Conservation (phyloP, 2,888 invertebrate species). For the Metacarcinus magister region DNA sequence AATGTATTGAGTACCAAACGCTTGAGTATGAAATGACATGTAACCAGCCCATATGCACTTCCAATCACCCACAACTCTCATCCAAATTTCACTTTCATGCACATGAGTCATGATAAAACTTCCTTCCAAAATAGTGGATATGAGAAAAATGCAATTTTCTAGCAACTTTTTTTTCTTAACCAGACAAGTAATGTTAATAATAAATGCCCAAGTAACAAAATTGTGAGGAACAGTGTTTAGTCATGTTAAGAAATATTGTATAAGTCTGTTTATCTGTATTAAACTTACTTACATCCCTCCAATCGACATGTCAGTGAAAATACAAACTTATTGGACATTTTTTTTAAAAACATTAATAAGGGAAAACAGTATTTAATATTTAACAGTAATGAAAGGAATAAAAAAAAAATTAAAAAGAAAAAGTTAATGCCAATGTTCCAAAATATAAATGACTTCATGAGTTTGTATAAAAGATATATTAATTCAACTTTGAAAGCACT, state of each 20-base stretch:
- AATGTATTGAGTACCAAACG: no score
- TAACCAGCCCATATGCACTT: no score
- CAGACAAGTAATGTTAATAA: neutral
- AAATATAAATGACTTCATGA: neutral
- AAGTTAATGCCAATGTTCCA: neutral
- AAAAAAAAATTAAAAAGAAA: neutral
- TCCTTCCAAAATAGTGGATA: no score
- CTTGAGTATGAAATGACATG: no score
- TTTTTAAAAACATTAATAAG: neutral
- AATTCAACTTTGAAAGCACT: neutral
- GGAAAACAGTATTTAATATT: neutral
- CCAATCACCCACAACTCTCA: no score
- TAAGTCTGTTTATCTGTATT: neutral
- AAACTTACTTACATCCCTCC: neutral
- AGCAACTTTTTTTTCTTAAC: neutral
- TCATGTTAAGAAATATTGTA: neutral
- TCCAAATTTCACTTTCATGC: no score
- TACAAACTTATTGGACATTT: neutral
- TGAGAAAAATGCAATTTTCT: neutral
- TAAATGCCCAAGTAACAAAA: neutral
- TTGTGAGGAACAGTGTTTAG: neutral
- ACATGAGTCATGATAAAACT: no score
- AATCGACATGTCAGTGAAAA: neutral
- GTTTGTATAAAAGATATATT: conserved; percentile 52
- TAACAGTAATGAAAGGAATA: neutral